Evolutionary conservation across 2,888 invertebrate species (phyloP).

Genomic region (Tetheella fluctuosa): DNA sequence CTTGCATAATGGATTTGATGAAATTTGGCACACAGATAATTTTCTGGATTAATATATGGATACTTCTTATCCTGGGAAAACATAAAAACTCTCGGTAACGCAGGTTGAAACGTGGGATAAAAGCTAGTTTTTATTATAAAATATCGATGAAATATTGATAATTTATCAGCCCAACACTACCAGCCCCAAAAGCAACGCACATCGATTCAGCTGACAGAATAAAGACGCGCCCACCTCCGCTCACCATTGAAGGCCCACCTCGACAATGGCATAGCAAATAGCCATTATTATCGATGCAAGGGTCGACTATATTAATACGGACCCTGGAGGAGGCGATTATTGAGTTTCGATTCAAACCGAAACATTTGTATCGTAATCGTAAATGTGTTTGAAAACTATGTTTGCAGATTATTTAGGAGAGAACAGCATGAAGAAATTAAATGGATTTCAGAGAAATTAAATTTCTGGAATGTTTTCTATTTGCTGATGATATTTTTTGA

Average conservation of each 20-base stretch:
- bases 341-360: constrained; percentile 13
- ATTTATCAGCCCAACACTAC: constrained; percentile 44
- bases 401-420: constrained; percentile 21
- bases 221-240: constrained; percentile 76
- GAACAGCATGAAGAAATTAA: neutral
- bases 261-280: constrained; percentile 80
- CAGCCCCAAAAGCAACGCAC: constrained; percentile 46
- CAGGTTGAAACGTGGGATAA: too few species aligned
- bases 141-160: constrained; percentile 22
- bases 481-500: too few species aligned
- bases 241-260: constrained; percentile 70
- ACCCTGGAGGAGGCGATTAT: constrained; percentile 45
- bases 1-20: too few species aligned
- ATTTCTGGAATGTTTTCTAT: too few species aligned
- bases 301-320: constrained; percentile 67
- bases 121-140: too few species aligned
- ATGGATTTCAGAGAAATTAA: too few species aligned
- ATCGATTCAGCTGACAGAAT: constrained; percentile 63
- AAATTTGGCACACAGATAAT: too few species aligned
- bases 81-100: too few species aligned
- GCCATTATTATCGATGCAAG: constrained; percentile 70
- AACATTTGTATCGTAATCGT: constrained; percentile 8
- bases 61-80: too few species aligned
- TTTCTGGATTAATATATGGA: too few species aligned
- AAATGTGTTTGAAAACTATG: neutral